These are phyloP conservation scores for Agriotes lineatus DNA, from an alignment of 2,888 invertebrate species.

Conservation along the genomic window DNA sequence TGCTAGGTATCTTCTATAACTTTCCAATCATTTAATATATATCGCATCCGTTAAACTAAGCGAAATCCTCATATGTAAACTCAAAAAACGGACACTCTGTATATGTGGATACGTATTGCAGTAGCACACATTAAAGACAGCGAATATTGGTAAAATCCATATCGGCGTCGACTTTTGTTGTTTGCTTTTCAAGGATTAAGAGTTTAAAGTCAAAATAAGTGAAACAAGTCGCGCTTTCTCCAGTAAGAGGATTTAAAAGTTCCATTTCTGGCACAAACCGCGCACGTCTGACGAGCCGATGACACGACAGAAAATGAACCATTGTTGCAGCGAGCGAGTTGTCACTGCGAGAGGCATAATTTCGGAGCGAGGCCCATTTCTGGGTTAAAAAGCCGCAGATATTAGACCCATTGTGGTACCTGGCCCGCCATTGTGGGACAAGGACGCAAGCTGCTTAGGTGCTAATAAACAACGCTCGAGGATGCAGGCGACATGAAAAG, in stretches of 20 bases:
- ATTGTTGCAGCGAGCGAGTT: constrained; percentile 37
- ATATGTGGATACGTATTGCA: too few relatives aligned
- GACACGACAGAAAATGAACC: constrained; percentile 44
- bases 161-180: too few relatives aligned
- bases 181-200: too few relatives aligned
- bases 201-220: constrained; percentile 18
- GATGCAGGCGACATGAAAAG: constrained; percentile 51
- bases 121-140: too few relatives aligned
- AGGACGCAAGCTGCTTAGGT: constrained; percentile 44
- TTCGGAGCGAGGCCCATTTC: constrained; percentile 37
- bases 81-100: too few relatives aligned
- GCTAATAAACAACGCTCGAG: constrained; percentile 42
- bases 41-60: too few relatives aligned
- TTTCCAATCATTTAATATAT: too few relatives aligned
- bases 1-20: too few relatives aligned
- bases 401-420: constrained; percentile 40
- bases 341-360: constrained; percentile 29
- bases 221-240: not conserved
- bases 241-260: constrained; percentile 22
- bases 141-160: too few relatives aligned
- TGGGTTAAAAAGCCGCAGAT: constrained; percentile 42
- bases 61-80: too few relatives aligned
- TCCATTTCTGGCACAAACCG: constrained; percentile 26
- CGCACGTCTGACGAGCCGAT: constrained; percentile 37
- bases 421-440: constrained; percentile 39